phyloP scores from a whole-genome alignment of 2,113 vertebrate species.

The Chiloscyllium plagiosum region DNA sequence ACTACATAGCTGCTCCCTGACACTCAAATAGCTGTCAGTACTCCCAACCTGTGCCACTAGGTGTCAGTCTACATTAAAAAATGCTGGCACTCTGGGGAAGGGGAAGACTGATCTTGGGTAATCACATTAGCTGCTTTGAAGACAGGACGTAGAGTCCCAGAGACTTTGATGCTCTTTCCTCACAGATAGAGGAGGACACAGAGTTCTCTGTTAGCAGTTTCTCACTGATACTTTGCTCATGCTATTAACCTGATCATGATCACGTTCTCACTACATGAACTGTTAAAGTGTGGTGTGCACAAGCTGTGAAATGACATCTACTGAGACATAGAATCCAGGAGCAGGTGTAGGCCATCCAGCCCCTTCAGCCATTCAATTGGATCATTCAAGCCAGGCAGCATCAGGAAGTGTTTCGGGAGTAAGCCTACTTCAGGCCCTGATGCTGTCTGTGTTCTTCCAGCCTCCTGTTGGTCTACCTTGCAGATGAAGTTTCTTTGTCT shows the following conservation, averaged over 20 bases:
- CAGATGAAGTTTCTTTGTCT: too few species aligned
- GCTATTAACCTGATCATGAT: neutral
- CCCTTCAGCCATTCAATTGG: too few species aligned
- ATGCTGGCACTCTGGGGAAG: neutral
- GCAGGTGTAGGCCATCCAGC: too few species aligned
- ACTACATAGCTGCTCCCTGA: neutral
- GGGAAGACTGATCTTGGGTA: neutral
- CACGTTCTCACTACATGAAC: neutral
- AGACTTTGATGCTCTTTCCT: neutral
- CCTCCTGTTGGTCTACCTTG: too few species aligned
- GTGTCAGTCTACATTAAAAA: slow-evolving; percentile 16
- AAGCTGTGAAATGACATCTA: neutral
- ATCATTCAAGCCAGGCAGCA: too few species aligned
- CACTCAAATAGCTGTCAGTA: neutral
- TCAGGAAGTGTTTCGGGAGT: too few species aligned
- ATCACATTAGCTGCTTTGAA: neutral
- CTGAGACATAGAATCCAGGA: too few species aligned
- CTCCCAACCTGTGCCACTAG: neutral
- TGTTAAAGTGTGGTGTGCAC: neutral
- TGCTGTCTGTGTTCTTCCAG: too few species aligned
- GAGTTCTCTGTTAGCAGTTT: neutral
- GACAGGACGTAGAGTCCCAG: neutral
- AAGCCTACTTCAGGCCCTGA: too few species aligned
- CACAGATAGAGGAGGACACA: neutral
- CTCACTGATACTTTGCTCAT: neutral